Base-by-base conservation (phyloP, 1,140 invertebrate genomes). In the Drosophila simulans region DNA sequence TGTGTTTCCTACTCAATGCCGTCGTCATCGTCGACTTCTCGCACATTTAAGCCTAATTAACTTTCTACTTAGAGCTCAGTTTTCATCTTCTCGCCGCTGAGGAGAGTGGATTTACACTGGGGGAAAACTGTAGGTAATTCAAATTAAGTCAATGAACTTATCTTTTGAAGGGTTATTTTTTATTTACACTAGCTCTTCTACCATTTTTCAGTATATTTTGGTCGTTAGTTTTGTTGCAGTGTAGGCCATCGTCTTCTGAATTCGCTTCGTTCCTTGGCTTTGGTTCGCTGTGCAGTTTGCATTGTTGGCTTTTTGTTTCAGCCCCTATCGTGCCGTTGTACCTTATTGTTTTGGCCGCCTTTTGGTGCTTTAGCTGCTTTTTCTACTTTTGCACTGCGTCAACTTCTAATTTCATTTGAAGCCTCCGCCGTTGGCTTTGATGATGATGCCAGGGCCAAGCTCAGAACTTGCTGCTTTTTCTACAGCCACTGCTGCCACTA, bases 41-140 rank as follows among this genome's bases (percentile, higher is more conserved):
- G 75, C 82, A 76, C 83, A 85, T 89, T 89, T 89, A 89, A 89
- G 84, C 84, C 84, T 89, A 89, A 89, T 89, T 89, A 89, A 89
- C 80, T 89, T 89, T 89, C 84, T 89, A 85, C 84, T 89, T 88
- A 88, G 84, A 59, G 66, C 60, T 59, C 78, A 64, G 54, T 77
- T 85, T 82, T 73, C 56, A 35, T 75, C 60, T 59, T 75, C 71
- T 43, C 54, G 46, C 60, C 54, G 60, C 34, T 10, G 60, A 25
- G 35, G 31, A 45, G 49, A 65, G 48, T 53, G 31, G 54, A 71
- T 51, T 13, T 60, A 52, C 69, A 60, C 72, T 70, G 54, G 2
- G 13, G 8, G 13, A 59, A 59, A 45, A 52, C n/a, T 27, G 17
- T 22, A 5, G 12, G 17, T 8, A n/a, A 12, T 1, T 27, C 1